A percentile compares a stretch with the other conserved stretches of the same genome.
Evolutionary conservation across 2,797 vertebrate species (phyloP).

Genomic region (Bucorvus abyssinicus): DNA sequence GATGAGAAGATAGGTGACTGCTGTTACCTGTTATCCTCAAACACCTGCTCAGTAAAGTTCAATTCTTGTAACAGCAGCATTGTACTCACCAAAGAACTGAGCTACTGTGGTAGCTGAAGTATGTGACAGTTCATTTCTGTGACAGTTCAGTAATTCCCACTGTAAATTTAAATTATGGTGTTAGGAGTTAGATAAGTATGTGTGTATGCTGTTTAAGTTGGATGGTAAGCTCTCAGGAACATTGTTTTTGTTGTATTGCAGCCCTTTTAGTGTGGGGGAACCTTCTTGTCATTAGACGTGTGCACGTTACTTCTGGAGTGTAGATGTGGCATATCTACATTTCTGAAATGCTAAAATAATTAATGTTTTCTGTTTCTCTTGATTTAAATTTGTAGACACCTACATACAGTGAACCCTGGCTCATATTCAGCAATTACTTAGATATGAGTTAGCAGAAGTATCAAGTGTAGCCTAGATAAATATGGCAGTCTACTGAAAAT

Average conservation of each 20-base stretch:
- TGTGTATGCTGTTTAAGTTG: neutral
- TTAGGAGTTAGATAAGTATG: neutral
- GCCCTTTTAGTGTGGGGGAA: neutral
- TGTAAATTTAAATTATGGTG: neutral
- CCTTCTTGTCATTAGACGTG: neutral
- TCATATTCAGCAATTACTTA: neutral
- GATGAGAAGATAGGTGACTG: constrained; percentile 6
- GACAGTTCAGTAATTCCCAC: neutral
- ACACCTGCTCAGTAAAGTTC: constrained; percentile 39
- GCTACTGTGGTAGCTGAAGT: neutral
- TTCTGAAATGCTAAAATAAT: neutral
- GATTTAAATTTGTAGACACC: neutral
- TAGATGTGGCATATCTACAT: neutral
- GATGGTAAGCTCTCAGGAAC: neutral
- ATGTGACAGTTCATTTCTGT: neutral
- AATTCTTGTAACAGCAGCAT: constrained; percentile 28
- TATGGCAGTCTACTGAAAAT: neutral
- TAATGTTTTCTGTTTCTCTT: neutral
- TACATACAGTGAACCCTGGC: neutral
- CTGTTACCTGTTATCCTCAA: constrained; percentile 47
- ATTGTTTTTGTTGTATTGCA: neutral
- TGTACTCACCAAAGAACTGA: neutral
- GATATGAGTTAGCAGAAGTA: neutral
- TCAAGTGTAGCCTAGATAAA: neutral
- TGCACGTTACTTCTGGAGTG: neutral